Evolutionary conservation across 2,113 vertebrate genomes (phyloP).

Genomic region (Narcine bancroftii): DNA sequence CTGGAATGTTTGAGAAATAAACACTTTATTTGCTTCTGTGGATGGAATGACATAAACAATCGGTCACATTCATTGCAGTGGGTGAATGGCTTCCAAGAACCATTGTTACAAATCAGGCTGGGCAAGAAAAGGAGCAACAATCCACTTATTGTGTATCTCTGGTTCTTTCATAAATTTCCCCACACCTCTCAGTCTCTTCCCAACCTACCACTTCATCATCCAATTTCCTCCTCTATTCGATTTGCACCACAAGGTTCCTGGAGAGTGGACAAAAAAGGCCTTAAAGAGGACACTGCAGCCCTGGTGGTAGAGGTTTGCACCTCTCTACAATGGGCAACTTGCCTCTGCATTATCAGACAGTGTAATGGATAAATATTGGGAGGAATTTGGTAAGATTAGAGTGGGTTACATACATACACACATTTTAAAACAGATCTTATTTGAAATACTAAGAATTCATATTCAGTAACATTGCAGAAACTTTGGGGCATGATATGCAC

Average conservation of each 20-base stretch:
- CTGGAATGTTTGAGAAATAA: neutral
- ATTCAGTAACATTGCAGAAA: too few relatives aligned
- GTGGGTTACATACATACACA: too few relatives aligned
- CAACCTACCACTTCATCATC: neutral
- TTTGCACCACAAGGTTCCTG: neutral
- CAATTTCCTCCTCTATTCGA: neutral
- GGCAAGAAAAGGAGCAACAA: neutral
- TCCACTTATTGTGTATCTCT: neutral
- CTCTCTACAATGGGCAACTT: neutral
- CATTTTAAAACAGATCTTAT: too few relatives aligned
- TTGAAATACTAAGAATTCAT: too few relatives aligned
- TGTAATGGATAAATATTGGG: too few relatives aligned
- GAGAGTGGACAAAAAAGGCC: neutral
- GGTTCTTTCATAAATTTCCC: neutral
- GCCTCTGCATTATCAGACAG: neutral
- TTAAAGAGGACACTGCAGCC: neutral
- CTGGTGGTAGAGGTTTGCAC: too few relatives aligned
- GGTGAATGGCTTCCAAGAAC: neutral
- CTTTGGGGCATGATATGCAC: too few relatives aligned
- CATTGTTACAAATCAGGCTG: neutral
- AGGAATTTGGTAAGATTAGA: too few relatives aligned
- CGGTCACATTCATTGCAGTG: neutral
- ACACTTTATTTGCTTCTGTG: neutral
- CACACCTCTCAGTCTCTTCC: neutral
- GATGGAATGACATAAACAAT: neutral